A percentile compares a stretch with the other conserved stretches of the same genome.
Conservation (phyloP, 2,888 invertebrate genomes). For the Listrodromus nycthemerus region DNA sequence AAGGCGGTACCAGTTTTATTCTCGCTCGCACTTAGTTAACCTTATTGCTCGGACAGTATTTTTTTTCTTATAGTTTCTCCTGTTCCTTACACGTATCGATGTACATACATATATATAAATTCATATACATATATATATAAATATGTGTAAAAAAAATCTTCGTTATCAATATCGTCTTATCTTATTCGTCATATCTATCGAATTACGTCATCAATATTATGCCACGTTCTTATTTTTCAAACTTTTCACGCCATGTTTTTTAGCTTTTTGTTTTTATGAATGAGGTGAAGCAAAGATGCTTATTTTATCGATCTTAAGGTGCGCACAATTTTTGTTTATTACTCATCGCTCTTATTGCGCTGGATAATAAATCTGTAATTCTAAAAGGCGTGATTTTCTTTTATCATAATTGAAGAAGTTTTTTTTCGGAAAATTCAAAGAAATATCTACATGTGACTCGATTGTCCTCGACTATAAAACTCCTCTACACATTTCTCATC, state of each 20-base stretch:
- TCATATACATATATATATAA: slow-evolving; percentile 51
- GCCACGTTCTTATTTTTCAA: not conserved
- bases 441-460: slow-evolving; percentile 60
- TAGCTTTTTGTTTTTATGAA: not conserved
- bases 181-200: not conserved
- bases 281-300: not conserved
- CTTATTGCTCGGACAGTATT: slow-evolving; percentile 57
- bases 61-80: not conserved
- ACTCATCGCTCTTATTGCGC: slow-evolving; percentile 23
- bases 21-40: slow-evolving; percentile 71
- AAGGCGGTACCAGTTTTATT: slow-evolving; percentile 72
- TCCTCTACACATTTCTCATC: slow-evolving; percentile 55
- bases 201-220: not conserved
- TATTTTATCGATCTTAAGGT: too few relatives aligned
- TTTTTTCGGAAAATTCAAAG: slow-evolving; percentile 70
- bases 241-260: not conserved
- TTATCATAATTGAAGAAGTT: slow-evolving; percentile 67
- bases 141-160: slow-evolving; percentile 50
- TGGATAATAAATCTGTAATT: not conserved
- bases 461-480: slow-evolving; percentile 61
- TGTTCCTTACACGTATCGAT: slow-evolving; percentile 69
- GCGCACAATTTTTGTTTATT: slow-evolving; percentile 8
- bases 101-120: slow-evolving; percentile 68
- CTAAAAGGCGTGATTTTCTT: slow-evolving; percentile 34
- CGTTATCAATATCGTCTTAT: slow-evolving; percentile 16